Percentiles rank a stretch among this genome's conserved stretches.
Conservation (phyloP, 2,113 vertebrate genomes). For the Baryphthengus martii region DNA sequence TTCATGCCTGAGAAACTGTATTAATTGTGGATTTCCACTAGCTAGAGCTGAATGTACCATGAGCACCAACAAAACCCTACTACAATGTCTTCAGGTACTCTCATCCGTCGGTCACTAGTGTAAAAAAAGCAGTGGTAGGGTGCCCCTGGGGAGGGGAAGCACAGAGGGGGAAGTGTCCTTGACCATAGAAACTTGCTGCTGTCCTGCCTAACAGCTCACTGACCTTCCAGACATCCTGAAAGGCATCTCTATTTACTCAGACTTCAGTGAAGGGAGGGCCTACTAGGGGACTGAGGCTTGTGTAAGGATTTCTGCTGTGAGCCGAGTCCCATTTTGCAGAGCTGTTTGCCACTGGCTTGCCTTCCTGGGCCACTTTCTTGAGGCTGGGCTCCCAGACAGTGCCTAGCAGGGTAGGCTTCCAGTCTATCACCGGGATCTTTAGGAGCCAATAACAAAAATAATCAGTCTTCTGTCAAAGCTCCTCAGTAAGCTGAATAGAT, state of each 20-base stretch:
- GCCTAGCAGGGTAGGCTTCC: background rate
- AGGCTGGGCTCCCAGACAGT: background rate
- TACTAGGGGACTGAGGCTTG: background rate
- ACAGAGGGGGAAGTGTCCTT: background rate
- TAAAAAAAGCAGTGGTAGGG: too few species aligned
- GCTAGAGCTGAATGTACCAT: background rate
- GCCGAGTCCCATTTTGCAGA: background rate
- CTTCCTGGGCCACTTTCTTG: background rate
- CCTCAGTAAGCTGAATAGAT: background rate
- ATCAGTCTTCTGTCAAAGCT: background rate
- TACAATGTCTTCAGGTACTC: background rate
- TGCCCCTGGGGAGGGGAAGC: background rate
- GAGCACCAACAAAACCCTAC: background rate
- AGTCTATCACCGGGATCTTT: background rate
- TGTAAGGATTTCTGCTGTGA: background rate
- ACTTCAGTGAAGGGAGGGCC: background rate
- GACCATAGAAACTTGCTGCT: background rate
- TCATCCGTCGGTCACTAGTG: accelerated
- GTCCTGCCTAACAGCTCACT: background rate
- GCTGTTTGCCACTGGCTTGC: background rate
- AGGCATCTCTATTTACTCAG: background rate
- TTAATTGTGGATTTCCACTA: background rate
- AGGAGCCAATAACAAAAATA: background rate
- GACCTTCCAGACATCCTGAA: conserved; percentile 14
- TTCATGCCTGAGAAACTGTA: background rate